Conservation (phyloP, 64 coral and sea anemone genomes). For the Stichodactyla mertensii region DNA sequence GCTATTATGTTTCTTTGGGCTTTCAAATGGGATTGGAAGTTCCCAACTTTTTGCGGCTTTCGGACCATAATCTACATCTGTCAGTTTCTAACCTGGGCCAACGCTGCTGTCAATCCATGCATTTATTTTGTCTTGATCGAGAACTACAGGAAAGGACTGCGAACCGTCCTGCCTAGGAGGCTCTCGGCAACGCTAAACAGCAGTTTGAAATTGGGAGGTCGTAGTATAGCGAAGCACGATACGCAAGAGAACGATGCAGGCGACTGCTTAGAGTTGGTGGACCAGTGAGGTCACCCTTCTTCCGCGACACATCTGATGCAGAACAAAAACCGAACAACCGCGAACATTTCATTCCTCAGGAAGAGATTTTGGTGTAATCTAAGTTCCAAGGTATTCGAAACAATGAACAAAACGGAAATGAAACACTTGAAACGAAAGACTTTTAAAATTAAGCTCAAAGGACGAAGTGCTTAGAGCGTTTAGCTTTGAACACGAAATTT, state of each 20-base stretch:
- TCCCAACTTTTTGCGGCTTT: background rate
- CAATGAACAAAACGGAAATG: too few relatives aligned
- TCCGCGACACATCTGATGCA: too few relatives aligned
- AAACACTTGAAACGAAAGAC: too few relatives aligned
- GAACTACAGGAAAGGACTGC: conserved; percentile 29
- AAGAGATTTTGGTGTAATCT: too few relatives aligned
- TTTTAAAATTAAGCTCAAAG: too few relatives aligned
- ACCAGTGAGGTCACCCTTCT: background rate
- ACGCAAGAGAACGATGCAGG: conserved; percentile 9
- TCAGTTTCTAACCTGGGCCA: conserved; percentile 16
- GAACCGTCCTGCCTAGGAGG: conserved; percentile 16
- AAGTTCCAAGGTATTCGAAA: too few relatives aligned
- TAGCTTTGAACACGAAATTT: too few relatives aligned
- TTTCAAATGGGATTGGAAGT: conserved; percentile 14
- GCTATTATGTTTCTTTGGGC: conserved; percentile 18
- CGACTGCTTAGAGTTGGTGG: conserved; percentile 19
- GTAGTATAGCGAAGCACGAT: background rate
- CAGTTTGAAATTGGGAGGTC: conserved; percentile 3
- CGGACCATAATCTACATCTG: background rate
- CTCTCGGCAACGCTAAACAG: conserved; percentile 12
- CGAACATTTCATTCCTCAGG: background rate
- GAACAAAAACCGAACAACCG: background rate
- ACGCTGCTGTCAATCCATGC: conserved; percentile 19
- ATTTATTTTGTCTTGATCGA: conserved; percentile 29
- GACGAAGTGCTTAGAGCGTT: too few relatives aligned